Percentiles rank a stretch among this genome's conserved stretches.
phyloP scores from a whole-genome alignment of 2,888 invertebrate species.

The Athrips mouffetella region DNA sequence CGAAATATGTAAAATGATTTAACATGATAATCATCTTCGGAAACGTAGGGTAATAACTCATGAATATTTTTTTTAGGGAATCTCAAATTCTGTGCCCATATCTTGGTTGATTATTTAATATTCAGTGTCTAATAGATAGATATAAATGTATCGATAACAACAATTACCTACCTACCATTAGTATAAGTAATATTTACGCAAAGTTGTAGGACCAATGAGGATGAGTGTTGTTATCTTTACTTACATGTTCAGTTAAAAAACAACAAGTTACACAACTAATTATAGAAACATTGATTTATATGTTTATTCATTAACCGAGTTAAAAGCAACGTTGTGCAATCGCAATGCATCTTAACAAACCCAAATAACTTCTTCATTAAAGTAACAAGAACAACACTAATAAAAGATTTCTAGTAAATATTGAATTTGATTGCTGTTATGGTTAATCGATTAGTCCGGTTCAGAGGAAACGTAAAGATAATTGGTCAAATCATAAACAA shows the following conservation, averaged over 20 bases:
- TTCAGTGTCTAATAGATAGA: too few species aligned
- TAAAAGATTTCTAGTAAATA: conserved; percentile 16
- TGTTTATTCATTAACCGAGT: not conserved
- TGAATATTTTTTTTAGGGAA: too few species aligned
- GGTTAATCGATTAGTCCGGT: conserved; percentile 21
- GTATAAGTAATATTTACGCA: too few species aligned
- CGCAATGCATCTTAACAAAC: not conserved
- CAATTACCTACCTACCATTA: too few species aligned
- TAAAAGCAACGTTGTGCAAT: not conserved
- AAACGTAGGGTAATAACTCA: too few species aligned
- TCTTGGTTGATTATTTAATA: too few species aligned
- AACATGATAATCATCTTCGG: too few species aligned
- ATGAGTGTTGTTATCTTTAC: too few species aligned
- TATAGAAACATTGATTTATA: not conserved
- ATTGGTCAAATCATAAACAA: conserved; percentile 18
- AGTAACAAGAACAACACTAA: conserved; percentile 7
- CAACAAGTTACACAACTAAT: not conserved
- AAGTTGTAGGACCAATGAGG: too few species aligned
- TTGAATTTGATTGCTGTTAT: conserved; percentile 23
- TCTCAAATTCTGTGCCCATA: too few species aligned
- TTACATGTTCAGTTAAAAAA: not conserved
- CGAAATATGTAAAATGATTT: too few species aligned
- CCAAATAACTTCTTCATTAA: conserved; percentile 5
- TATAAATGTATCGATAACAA: too few species aligned
- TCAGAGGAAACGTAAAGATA: conserved; percentile 19